Evolutionary conservation across 2,888 invertebrate genomes (phyloP).

Genomic region (Myopa tessellatipennis): DNA sequence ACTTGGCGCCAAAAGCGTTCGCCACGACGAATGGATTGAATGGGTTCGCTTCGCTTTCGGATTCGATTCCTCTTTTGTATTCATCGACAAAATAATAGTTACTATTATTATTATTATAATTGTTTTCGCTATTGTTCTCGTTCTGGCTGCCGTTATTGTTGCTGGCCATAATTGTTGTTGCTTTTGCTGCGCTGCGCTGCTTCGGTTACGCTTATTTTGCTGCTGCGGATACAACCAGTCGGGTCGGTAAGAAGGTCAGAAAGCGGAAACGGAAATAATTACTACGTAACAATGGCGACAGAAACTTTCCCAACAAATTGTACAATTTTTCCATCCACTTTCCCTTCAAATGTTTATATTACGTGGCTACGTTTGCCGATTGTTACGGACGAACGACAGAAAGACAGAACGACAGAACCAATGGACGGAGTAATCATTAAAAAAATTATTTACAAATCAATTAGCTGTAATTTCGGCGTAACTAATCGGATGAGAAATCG

Average conservation of each 20-base stretch:
- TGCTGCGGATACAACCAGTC: slow-evolving; percentile 4
- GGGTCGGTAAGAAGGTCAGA: neutral
- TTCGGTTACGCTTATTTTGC: neutral
- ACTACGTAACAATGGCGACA: slow-evolving; percentile 34
- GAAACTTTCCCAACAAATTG: slow-evolving; percentile 22
- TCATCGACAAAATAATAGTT: slow-evolving; percentile 30
- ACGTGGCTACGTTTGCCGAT: slow-evolving; percentile 18
- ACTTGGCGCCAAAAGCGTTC: neutral
- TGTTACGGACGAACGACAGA: neutral
- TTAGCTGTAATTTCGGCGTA: too few relatives aligned
- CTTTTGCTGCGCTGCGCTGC: neutral
- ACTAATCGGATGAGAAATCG: too few relatives aligned
- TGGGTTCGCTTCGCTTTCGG: slow-evolving; percentile 5
- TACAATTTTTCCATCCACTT: neutral
- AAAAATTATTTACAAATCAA: too few relatives aligned
- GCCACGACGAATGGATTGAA: neutral
- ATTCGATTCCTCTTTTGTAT: slow-evolving; percentile 13
- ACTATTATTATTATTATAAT: slow-evolving; percentile 31
- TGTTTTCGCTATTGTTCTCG: slow-evolving; percentile 15
- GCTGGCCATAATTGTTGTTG: neutral
- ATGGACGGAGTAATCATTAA: neutral
- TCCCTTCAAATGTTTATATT: neutral
- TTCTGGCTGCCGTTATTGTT: neutral
- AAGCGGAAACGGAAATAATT: slow-evolving; percentile 38
- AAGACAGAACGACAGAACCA: neutral